Conservation (phyloP, 2,888 invertebrate species). For the Amphipoea oculea region DNA sequence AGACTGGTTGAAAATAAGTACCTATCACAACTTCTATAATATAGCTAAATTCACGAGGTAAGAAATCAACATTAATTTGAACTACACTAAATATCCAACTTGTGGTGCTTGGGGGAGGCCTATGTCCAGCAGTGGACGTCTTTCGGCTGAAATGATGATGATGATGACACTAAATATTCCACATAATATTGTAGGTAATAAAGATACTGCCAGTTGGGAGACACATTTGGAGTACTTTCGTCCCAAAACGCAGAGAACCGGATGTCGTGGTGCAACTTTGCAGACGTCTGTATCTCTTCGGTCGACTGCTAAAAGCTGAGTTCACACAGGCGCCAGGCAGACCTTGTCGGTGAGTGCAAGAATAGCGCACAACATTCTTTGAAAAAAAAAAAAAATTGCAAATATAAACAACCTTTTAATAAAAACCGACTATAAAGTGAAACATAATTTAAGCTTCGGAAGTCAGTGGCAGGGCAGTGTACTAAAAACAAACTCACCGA, state of each 20-base stretch:
- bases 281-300: conserved; percentile 35
- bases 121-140: too few species aligned
- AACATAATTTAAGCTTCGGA: not conserved
- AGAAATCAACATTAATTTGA: not conserved
- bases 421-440: not conserved
- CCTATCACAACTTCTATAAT: too few species aligned
- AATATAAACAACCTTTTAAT: not conserved
- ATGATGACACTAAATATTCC: not conserved
- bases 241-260: conserved; percentile 14
- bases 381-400: not conserved
- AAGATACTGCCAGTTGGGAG: not conserved
- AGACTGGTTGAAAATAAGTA: too few species aligned
- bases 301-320: not conserved
- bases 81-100: not conserved
- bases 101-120: too few species aligned
- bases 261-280: conserved; percentile 43
- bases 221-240: conserved; percentile 13
- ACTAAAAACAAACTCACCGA: too few species aligned
- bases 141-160: too few species aligned
- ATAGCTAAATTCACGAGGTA: too few species aligned
- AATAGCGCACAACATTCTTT: not conserved
- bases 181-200: not conserved
- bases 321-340: not conserved
- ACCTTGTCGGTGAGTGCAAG: not conserved
- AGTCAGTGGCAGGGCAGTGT: not conserved